Base-by-base conservation (phyloP, 2,113 vertebrate genomes). In the Melanostigma gelatinosum region DNA sequence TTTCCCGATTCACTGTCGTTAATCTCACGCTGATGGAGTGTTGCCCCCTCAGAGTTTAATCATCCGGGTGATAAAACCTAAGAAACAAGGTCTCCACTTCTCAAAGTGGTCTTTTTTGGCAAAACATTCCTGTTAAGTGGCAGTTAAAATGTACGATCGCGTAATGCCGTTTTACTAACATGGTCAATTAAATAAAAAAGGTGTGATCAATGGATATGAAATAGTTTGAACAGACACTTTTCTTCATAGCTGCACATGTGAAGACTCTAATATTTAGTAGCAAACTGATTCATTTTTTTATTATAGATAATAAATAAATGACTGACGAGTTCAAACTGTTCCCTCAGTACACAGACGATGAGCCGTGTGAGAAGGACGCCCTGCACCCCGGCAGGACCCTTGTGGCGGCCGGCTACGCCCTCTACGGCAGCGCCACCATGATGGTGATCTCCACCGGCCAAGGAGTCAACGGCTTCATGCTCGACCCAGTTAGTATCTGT, bases 371-470 rank as follows among this genome's bases (percentile, higher is more conserved):
- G 85, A 96, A 94, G 64, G 97, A 99, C 22, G 97, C 97, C 54
- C 93, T 98, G 27, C 97, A 97, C 44, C 93, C 97, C 0, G 98
- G 97, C 12, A 95, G 96, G 75, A 94, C 96, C 75, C 94, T 99
- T 0, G 96, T 99, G 65, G 97, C 97, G 0, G 97, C 97, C 0
- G 97, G 97, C 16, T 99, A 99, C 18, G 97, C 97, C 0, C 95
- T 99, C 18, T 99, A 99, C 8, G 98, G 98, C 72, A 99, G 98
- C 75, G 98, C 98, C 86, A 99, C 97, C 42, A 98, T 99, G 97
- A 70, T 99, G 79, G 97, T 98, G 4, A 86, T 99, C 8, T 97
- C 97, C 78, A 96, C 95, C 13, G 95, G 95, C 4, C 88, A 90
- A 15, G 96, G 96, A 1, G 97, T 99, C 93, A 97, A 99, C 93